Percentiles rank a stretch among this genome's conserved stretches.
These are phyloP conservation scores for Vulpes lagopus DNA, from an alignment of 2,113 vertebrate genomes.

Conservation along the genomic window DNA sequence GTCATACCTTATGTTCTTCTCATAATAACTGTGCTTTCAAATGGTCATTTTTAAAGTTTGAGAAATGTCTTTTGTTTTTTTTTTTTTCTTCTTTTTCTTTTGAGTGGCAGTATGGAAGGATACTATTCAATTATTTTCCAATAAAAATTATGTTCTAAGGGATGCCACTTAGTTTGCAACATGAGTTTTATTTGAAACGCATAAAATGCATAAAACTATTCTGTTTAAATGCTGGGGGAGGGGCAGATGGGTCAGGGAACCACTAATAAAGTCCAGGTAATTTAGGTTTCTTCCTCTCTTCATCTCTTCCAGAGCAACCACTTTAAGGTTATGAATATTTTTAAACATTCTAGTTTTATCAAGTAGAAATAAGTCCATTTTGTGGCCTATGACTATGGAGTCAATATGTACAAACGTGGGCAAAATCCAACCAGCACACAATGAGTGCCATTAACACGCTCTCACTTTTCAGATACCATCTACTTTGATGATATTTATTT, in stretches of 20 bases:
- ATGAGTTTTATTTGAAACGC: slow-evolving; percentile 1
- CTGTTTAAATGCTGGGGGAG: neutral
- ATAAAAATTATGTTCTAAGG: neutral
- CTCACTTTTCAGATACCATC: neutral
- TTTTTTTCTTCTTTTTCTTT: neutral
- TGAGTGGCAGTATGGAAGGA: neutral
- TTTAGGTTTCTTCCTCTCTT: slow-evolving; percentile 23
- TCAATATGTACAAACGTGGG: neutral
- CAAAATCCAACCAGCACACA: neutral
- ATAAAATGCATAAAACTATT: neutral
- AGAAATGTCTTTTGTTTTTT: neutral
- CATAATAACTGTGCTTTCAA: neutral
- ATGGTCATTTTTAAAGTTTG: neutral
- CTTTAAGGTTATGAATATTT: slow-evolving; percentile 3
- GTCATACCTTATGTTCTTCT: neutral
- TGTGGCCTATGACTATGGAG: neutral
- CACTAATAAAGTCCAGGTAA: neutral
- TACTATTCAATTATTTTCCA: neutral
- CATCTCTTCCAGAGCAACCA: neutral
- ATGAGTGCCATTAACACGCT: neutral
- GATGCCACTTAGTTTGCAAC: neutral
- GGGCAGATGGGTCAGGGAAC: neutral
- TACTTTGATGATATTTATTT: neutral
- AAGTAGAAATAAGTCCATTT: slow-evolving; percentile 27
- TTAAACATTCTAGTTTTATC: slow-evolving; percentile 30